Evolutionary conservation across 1,140 invertebrate species (phyloP).

Genomic region (Drosophila pallidifrons): DNA sequence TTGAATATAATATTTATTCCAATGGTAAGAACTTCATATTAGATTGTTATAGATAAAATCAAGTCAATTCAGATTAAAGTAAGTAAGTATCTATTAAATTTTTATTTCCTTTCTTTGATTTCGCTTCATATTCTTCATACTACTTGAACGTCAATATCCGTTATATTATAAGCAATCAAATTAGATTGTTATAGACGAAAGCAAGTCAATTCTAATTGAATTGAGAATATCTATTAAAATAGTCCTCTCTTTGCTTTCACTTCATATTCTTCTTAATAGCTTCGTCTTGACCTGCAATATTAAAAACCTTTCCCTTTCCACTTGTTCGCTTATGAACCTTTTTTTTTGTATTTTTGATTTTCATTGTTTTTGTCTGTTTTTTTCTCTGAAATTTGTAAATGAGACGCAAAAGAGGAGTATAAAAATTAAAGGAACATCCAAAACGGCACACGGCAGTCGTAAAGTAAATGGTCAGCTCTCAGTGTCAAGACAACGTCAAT

Average conservation of each 20-base stretch:
- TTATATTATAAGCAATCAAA: too few species aligned
- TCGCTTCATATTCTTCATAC: neutral
- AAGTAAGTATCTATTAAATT: too few species aligned
- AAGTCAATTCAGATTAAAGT: too few species aligned
- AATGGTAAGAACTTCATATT: too few species aligned
- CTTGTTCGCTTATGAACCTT: neutral
- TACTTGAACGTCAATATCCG: too few species aligned
- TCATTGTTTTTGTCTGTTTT: neutral
- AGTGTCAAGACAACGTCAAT: neutral
- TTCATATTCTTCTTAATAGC: neutral
- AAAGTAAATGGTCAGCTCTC: slow-evolving; percentile 69
- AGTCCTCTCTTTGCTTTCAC: neutral
- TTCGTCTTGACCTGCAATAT: slow-evolving; percentile 11
- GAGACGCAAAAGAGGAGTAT: slow-evolving; percentile 58
- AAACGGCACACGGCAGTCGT: slow-evolving; percentile 69
- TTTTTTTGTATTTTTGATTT: slow-evolving; percentile 1
- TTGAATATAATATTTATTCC: too few species aligned
- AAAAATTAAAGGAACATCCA: slow-evolving; percentile 60
- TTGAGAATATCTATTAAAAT: neutral
- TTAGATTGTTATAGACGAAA: too few species aligned
- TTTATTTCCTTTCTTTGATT: too few species aligned
- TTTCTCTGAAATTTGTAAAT: slow-evolving; percentile 58
- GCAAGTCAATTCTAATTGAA: too few species aligned
- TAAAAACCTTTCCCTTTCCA: neutral
- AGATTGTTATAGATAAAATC: too few species aligned